A percentile compares a stretch with the other conserved stretches of the same genome.
These are phyloP conservation scores for Luperina nickerlii DNA, from an alignment of 2,888 invertebrate genomes.

Conservation along the genomic window DNA sequence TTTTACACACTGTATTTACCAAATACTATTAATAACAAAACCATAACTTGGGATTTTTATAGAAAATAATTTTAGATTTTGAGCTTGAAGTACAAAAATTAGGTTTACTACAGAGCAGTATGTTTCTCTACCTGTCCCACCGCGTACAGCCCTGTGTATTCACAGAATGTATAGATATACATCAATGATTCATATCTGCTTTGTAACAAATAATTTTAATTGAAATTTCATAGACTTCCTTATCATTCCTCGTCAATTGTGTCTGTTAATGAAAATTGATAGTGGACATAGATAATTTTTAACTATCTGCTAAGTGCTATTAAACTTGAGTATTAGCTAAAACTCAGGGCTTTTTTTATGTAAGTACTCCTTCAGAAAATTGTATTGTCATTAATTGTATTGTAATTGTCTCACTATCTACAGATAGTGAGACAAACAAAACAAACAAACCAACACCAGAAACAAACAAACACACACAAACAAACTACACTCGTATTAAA, in stretches of 20 bases:
- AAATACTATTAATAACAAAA: too few relatives aligned
- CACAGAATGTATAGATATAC: slow-evolving; percentile 16
- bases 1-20: too few relatives aligned
- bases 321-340: neutral
- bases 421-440: too few relatives aligned
- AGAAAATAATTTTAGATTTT: too few relatives aligned
- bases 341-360: neutral
- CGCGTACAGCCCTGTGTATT: slow-evolving; percentile 1
- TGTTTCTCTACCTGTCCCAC: neutral
- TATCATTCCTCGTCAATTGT: slow-evolving; percentile 22
- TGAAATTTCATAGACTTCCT: slow-evolving; percentile 1
- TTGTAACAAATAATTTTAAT: slow-evolving; percentile 21
- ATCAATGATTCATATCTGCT: slow-evolving; percentile 26
- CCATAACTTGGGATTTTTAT: too few relatives aligned
- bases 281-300: slow-evolving; percentile 3
- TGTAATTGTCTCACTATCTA: too few relatives aligned
- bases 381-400: too few relatives aligned
- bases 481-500: too few relatives aligned
- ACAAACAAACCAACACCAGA: too few relatives aligned
- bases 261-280: neutral
- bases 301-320: slow-evolving; percentile 7
- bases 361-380: too few relatives aligned
- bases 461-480: too few relatives aligned
- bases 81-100: neutral
- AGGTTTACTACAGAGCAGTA: neutral